Conservation (phyloP, 2,113 vertebrate species). For the Australoheros scitulus region DNA sequence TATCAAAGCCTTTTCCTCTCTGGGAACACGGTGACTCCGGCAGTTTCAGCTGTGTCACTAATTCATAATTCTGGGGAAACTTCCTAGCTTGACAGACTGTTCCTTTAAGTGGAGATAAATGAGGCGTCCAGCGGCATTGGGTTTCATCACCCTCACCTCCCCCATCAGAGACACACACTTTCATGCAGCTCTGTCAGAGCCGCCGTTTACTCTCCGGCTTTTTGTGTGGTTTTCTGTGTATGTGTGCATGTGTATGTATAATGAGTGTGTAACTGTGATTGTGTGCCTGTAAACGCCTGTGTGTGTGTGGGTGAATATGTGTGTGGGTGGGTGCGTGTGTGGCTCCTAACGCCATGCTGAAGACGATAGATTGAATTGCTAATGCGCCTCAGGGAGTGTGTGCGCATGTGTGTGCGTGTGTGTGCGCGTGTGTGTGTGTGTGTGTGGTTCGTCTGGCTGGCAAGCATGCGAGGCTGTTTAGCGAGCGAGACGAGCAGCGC, state of each 20-base stretch:
- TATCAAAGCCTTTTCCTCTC: not conserved
- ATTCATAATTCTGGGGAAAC: not conserved
- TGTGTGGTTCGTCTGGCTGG: not conserved
- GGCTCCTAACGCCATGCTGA: not conserved
- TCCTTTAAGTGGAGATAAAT: conserved; percentile 8
- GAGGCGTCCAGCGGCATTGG: not conserved
- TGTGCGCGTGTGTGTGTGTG: not conserved
- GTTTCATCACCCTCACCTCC: conserved; percentile 2
- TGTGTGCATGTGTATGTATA: not conserved
- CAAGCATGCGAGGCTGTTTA: conserved; percentile 50
- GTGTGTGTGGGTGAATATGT: not conserved
- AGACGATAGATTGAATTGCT: conserved; percentile 52
- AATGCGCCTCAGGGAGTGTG: conserved; percentile 28
- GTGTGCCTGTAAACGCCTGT: not conserved
- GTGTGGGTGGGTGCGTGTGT: not conserved
- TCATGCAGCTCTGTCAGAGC: not conserved
- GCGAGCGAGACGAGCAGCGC: conserved; percentile 57
- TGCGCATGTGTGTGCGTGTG: not conserved
- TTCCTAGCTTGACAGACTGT: not conserved
- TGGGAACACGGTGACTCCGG: not conserved
- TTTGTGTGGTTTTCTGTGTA: not conserved
- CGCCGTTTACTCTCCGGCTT: not conserved
- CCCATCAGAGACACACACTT: not conserved
- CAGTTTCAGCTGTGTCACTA: not conserved
- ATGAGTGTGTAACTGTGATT: not conserved